These are phyloP conservation scores for Enteromius argenteus DNA, from an alignment of 2,797 vertebrate genomes.

Conservation along the genomic window DNA sequence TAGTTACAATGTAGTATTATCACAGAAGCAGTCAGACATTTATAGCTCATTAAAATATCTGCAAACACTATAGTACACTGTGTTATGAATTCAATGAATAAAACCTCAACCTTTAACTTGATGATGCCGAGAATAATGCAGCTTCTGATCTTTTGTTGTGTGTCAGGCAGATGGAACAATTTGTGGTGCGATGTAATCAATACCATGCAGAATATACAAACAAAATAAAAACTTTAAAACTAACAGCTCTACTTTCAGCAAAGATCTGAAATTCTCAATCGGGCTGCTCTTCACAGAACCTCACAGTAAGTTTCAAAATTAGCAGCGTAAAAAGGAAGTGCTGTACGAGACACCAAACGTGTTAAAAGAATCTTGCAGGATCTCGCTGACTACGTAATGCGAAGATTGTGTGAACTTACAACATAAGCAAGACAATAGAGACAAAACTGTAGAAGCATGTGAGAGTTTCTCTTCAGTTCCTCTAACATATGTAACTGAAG, in stretches of 20 bases:
- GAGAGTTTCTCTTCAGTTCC: not conserved
- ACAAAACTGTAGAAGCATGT: conserved; percentile 24
- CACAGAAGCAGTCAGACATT: not conserved
- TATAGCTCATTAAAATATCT: not conserved
- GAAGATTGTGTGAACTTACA: conserved; percentile 42
- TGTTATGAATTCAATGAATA: not conserved
- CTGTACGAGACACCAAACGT: conserved; percentile 45
- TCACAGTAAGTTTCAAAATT: conserved; percentile 35
- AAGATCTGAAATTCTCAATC: conserved; percentile 17
- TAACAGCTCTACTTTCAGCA: conserved; percentile 25
- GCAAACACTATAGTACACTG: not conserved
- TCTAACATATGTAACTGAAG: conserved; percentile 2
- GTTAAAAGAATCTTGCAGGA: conserved; percentile 37
- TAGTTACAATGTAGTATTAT: not conserved
- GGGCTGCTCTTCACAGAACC: conserved; percentile 21
- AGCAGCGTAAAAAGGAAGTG: conserved; percentile 47
- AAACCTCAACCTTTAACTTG: not conserved
- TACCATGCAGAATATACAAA: not conserved
- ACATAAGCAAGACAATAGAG: conserved; percentile 4
- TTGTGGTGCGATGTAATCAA: not conserved
- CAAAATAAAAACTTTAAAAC: conserved; percentile 7
- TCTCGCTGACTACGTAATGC: conserved; percentile 39
- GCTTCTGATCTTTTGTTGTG: conserved; percentile 17
- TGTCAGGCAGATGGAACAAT: not conserved
- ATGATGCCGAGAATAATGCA: not conserved